These are phyloP conservation scores for Papilio dardanus DNA, from an alignment of 1,140 invertebrate species.

Conservation along the genomic window DNA sequence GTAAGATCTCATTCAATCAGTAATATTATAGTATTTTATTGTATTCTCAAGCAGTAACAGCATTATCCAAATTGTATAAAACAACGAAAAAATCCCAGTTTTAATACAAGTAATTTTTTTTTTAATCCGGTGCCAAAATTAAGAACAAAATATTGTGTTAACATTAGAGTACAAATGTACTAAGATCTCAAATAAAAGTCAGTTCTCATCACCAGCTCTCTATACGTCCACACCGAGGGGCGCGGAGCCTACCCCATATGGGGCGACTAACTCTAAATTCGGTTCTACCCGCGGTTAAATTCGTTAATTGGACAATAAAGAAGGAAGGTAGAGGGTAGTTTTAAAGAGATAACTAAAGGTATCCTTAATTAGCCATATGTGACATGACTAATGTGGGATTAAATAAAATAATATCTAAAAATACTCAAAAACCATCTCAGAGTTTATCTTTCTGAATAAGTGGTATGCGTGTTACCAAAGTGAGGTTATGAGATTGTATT, in stretches of 20 bases:
- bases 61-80: not conserved
- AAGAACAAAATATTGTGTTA: not conserved
- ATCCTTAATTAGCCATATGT: not conserved
- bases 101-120: not conserved
- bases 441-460: conserved; percentile 58
- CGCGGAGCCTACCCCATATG: no score
- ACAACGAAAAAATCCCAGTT: conserved; percentile 1
- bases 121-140: no score
- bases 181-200: not conserved
- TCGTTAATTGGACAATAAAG: not conserved
- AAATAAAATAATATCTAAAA: no score
- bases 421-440: conserved; percentile 17
- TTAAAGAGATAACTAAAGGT: not conserved
- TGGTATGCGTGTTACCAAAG: conserved; percentile 73
- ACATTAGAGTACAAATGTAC: not conserved
- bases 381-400: no score
- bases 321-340: not conserved
- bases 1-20: conserved; percentile 11
- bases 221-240: no score
- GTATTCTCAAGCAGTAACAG: conserved; percentile 26
- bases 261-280: no score
- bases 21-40: conserved; percentile 17
- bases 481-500: conserved; percentile 71
- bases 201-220: no score
- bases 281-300: not conserved